Base-by-base conservation (phyloP, 2,888 invertebrate genomes). In the Hylaea fasciaria region DNA sequence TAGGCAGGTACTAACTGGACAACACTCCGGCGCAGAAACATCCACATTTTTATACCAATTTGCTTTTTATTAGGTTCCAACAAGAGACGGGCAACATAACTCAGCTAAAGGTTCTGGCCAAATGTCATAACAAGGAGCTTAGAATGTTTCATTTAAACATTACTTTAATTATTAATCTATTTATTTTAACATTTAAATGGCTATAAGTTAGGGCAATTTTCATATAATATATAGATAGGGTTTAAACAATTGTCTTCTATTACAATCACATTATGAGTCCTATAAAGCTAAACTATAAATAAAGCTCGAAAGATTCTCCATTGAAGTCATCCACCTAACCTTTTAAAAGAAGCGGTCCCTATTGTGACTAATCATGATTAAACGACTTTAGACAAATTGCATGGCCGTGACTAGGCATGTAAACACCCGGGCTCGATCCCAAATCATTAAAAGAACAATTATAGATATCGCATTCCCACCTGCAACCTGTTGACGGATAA, bases 321-420 rank as follows among this genome's bases (percentile, higher is more conserved):
- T 88, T 85, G 77, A 83, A 85, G 82, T 79, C 82, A 80, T 81
- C 83, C 83, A 83, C 83, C 81, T 86, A 85, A 85, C 81, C 85
- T 83, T 87, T 86, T 87, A 87, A 88, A 85, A 85, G 86, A 83
- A 87, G 85, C 83, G 84, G 85, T 77, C 80, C 81, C 87, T 83
- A 91, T 92, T 92, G 92, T 91, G 90, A 90, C 91, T 91, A 91
- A 92, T 91, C 92, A 92, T 90, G 91, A 92, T 92, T 88, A 92
- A 91, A 91, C 88, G 92, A 87, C 86, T 89, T 89, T 89, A 91
- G 90, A 91, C 90, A 92, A 92, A 92, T 93, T 93, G 92, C 92
- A 88, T 89, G 88, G 74, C 85, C 92, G 80, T 93, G 92, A 93
- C 92, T 92, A 87, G 86, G 92, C 92, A 93, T 86, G 83, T 85